A percentile compares a stretch with the other conserved stretches of the same genome.
Evolutionary conservation across 2,113 vertebrate species (phyloP).

Genomic region (Silurus glanis): DNA sequence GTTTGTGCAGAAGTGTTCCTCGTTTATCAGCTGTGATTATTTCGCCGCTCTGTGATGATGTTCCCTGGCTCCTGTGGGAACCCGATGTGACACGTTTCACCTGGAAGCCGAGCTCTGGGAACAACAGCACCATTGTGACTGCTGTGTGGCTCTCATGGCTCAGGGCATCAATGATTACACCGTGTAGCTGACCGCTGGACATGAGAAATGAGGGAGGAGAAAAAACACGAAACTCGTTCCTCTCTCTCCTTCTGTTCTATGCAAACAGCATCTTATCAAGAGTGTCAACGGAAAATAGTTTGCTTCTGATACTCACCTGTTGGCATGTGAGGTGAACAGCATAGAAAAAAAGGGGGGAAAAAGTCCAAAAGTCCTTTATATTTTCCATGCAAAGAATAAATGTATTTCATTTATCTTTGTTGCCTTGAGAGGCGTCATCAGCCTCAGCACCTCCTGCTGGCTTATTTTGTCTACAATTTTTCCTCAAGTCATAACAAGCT

Average conservation of each 20-base stretch:
- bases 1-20: constrained; percentile 66
- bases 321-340: neutral
- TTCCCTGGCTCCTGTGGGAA: constrained; percentile 59
- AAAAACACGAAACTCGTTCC: constrained; percentile 4
- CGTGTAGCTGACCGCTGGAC: constrained; percentile 30
- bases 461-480: constrained; percentile 39
- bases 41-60: constrained; percentile 52
- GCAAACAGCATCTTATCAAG: constrained; percentile 59
- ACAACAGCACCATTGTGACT: constrained; percentile 76
- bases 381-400: constrained; percentile 23
- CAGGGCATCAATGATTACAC: constrained; percentile 77
- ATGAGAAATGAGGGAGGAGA: constrained; percentile 26
- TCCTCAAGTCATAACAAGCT: constrained; percentile 41
- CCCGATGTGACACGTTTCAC: constrained; percentile 64
- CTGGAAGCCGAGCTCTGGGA: constrained; percentile 55
- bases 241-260: constrained; percentile 35
- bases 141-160: constrained; percentile 69
- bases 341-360: neutral
- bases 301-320: constrained; percentile 28
- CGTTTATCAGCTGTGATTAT: constrained; percentile 74
- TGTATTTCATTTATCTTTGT: constrained; percentile 20
- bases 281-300: constrained; percentile 10
- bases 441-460: neutral
- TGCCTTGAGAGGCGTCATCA: constrained; percentile 22
- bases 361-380: neutral